Evolutionary conservation across 2,797 vertebrate species (phyloP).

Genomic region (Dromococcyx pavoninus): DNA sequence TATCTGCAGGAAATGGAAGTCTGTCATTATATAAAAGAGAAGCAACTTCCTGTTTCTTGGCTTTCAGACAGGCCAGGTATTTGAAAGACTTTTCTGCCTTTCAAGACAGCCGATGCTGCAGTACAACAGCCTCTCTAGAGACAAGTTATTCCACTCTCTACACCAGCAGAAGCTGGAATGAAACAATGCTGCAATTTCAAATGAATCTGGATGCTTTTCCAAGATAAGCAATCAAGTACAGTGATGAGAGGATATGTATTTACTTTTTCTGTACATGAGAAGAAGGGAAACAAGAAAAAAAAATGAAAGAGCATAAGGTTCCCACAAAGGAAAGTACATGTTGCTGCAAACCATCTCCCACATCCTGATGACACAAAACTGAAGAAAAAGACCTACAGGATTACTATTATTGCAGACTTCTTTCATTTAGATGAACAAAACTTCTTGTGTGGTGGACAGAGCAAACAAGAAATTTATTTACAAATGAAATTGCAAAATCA

Average conservation of each 20-base stretch:
- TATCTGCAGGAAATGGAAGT: neutral
- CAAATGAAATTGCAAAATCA: neutral
- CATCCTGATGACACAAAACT: neutral
- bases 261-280: neutral
- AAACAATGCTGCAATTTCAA: neutral
- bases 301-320: neutral
- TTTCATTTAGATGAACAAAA: neutral
- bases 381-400: neutral
- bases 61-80: neutral
- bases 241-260: neutral
- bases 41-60: neutral
- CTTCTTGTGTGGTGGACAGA: no score
- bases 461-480: neutral
- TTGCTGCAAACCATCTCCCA: neutral
- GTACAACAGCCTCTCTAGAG: neutral
- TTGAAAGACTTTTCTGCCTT: neutral
- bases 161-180: neutral
- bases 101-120: neutral
- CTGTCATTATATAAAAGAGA: neutral
- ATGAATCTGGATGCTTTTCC: neutral
- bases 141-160: neutral
- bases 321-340: neutral
- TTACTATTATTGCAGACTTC: neutral
- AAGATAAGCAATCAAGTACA: neutral
- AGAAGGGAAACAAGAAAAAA: neutral